Conservation (phyloP, 2,113 vertebrate genomes). For the Buteo buteo region DNA sequence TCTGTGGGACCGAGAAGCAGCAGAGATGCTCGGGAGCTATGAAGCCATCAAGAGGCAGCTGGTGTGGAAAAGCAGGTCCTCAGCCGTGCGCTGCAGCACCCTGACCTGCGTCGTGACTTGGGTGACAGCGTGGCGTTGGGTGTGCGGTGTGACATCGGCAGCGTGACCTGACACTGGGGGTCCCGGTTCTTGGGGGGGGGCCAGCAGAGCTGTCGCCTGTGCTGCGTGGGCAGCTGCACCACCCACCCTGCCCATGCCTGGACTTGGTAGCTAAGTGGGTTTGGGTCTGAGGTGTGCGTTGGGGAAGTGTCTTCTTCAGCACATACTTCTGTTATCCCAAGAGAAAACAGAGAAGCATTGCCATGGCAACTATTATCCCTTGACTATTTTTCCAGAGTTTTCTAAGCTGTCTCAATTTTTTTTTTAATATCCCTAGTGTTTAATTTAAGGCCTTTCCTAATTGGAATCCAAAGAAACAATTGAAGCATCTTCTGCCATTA, state of each 20-base stretch:
- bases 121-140: accelerated
- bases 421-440: background rate
- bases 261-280: background rate
- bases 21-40: background rate
- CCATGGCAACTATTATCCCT: background rate
- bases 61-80: background rate
- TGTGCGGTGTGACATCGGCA: background rate
- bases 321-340: background rate
- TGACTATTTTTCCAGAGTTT: background rate
- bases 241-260: accelerated
- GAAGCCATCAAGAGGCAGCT: background rate
- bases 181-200: no score
- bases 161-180: background rate
- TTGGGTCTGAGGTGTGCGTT: background rate
- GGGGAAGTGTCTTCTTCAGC: background rate
- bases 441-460: slow-evolving; percentile 5
- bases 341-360: background rate
- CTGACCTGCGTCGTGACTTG: background rate
- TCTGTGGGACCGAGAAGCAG: background rate
- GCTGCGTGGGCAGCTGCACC: background rate
- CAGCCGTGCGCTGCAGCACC: background rate
- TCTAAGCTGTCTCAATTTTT: background rate
- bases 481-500: background rate
- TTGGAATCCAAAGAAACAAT: background rate
- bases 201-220: background rate